Evolutionary conservation across 2,888 invertebrate species (phyloP).

Genomic region (Halictus quadricinctus): DNA sequence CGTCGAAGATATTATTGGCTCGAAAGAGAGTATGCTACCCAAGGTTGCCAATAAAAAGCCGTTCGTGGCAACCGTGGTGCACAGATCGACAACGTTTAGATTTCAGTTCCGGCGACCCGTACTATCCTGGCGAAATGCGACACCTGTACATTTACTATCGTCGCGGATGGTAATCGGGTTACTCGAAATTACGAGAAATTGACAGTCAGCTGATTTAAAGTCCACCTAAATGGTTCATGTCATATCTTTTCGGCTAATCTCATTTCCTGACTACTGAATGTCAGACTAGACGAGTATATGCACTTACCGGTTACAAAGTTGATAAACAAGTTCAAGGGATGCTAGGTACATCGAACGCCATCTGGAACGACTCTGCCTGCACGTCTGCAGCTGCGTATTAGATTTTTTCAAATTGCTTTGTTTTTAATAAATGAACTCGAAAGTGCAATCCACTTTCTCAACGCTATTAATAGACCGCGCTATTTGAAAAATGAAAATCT

Average conservation of each 20-base stretch:
- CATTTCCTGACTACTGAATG: conserved; percentile 29
- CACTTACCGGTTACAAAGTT: not conserved
- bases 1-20: conserved; percentile 19
- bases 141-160: not conserved
- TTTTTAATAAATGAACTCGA: not conserved
- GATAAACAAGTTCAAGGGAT: not conserved
- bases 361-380: not conserved
- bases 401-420: not conserved
- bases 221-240: conserved; percentile 20
- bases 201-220: not conserved
- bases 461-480: not conserved
- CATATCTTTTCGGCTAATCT: conserved; percentile 50
- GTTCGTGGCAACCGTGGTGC: not conserved
- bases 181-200: not conserved
- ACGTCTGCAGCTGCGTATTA: not conserved
- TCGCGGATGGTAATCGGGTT: not conserved
- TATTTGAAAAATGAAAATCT: not conserved
- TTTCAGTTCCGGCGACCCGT: conserved; percentile 1
- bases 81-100: not conserved
- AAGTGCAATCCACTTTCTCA: conserved; percentile 18
- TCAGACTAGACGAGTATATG: not conserved
- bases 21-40: not conserved
- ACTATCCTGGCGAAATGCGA: not conserved
- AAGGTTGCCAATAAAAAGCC: conserved; percentile 28
- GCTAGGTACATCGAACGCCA: not conserved